Percentiles rank a stretch among this genome's conserved stretches.
Conservation (phyloP, 2,888 invertebrate species). For the Tanytarsus gracilentus region DNA sequence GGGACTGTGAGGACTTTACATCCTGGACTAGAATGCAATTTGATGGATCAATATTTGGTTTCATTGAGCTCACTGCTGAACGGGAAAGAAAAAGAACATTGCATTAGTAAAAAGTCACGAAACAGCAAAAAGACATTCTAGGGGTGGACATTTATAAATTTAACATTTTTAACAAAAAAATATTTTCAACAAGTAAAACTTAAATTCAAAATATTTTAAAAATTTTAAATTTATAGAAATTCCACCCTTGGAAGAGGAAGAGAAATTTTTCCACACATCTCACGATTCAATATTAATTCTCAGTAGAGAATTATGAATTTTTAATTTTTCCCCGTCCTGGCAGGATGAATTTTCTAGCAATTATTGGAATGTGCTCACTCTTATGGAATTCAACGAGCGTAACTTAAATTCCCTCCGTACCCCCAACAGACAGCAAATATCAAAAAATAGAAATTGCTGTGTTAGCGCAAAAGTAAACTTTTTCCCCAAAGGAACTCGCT, state of each 20-base stretch:
- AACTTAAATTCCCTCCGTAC: too few relatives aligned
- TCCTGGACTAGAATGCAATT: constrained; percentile 87
- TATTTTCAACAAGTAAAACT: too few relatives aligned
- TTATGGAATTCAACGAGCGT: too few relatives aligned
- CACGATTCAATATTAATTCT: too few relatives aligned
- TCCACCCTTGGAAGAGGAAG: too few relatives aligned
- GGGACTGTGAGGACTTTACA: constrained; percentile 47
- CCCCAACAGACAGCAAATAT: too few relatives aligned
- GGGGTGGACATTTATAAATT: too few relatives aligned
- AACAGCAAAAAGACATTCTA: background rate
- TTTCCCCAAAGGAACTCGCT: background rate
- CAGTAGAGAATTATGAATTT: constrained; percentile 17
- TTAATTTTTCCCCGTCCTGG: constrained; percentile 12
- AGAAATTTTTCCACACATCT: too few relatives aligned
- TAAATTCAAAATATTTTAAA: too few relatives aligned
- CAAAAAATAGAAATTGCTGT: background rate
- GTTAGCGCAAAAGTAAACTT: background rate
- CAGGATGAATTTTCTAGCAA: background rate
- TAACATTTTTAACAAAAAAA: too few relatives aligned
- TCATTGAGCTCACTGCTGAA: constrained; percentile 84
- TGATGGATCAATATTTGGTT: constrained; percentile 76
- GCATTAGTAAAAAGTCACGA: background rate
- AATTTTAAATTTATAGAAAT: too few relatives aligned
- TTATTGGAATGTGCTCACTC: too few relatives aligned
- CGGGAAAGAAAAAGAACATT: constrained; percentile 28